Evolutionary conservation across 2,888 invertebrate genomes (phyloP).

Genomic region (Erpobdella octoculata): DNA sequence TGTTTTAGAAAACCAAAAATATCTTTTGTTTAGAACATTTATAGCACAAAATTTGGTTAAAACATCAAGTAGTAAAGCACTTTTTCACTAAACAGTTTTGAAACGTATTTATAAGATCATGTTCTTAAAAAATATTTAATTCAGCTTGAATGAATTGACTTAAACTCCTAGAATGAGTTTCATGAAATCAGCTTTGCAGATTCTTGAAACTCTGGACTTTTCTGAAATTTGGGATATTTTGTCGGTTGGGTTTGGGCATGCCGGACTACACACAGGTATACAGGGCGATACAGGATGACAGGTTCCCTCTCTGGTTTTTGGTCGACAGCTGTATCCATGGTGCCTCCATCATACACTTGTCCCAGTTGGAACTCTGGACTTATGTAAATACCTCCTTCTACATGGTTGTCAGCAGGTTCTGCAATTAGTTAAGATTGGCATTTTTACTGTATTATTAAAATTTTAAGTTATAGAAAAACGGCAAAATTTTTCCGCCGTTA

Average conservation of each 20-base stretch:
- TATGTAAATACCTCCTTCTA: slow-evolving; percentile 70
- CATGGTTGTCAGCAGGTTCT: slow-evolving; percentile 66
- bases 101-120: slow-evolving; percentile 1
- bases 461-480: neutral
- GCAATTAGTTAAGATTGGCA: neutral
- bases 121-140: neutral
- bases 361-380: slow-evolving; percentile 71
- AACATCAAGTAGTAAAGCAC: slow-evolving; percentile 5
- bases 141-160: neutral
- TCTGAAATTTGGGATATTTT: neutral
- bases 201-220: neutral
- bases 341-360: slow-evolving; percentile 67
- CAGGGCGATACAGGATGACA: slow-evolving; percentile 60
- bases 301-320: slow-evolving; percentile 40
- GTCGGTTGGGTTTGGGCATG: neutral
- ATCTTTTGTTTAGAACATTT: too few relatives aligned
- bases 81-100: neutral
- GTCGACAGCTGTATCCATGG: neutral
- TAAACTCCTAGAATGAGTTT: neutral
- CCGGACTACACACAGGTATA: slow-evolving; percentile 46
- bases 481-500: neutral
- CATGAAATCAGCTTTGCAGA: slow-evolving; percentile 2
- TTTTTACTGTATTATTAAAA: neutral
- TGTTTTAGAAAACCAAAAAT: too few relatives aligned
- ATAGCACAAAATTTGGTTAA: too few relatives aligned